A percentile compares a stretch with the other conserved stretches of the same genome.
phyloP scores from a whole-genome alignment of 2,888 invertebrate species.

The Trimorus sp. region DNA sequence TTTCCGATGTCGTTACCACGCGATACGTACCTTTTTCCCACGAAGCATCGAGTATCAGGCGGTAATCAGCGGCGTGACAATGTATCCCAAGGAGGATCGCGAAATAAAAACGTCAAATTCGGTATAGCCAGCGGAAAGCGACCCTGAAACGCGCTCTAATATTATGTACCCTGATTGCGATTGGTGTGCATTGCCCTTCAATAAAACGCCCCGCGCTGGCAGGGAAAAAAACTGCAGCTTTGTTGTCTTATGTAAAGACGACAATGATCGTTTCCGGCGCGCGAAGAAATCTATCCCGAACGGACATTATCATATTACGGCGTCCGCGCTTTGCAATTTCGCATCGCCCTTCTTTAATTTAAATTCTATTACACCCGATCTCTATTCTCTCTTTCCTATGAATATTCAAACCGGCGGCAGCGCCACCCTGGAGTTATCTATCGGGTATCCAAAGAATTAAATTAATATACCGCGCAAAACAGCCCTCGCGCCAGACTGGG shows the following conservation, averaged over 20 bases:
- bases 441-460: slow-evolving; percentile 81
- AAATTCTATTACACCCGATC: slow-evolving; percentile 82
- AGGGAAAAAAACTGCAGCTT: background rate
- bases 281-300: slow-evolving; percentile 45
- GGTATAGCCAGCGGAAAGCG: background rate
- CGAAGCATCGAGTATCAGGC: slow-evolving; percentile 53
- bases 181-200: slow-evolving; percentile 20
- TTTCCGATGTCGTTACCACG: slow-evolving; percentile 50
- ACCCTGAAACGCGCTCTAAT: background rate
- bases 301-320: slow-evolving; percentile 55
- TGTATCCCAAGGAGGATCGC: slow-evolving; percentile 49
- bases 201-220: slow-evolving; percentile 21
- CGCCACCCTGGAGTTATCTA: slow-evolving; percentile 75
- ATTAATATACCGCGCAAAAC: slow-evolving; percentile 80
- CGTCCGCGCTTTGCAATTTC: slow-evolving; percentile 33
- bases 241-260: slow-evolving; percentile 42
- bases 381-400: slow-evolving; percentile 81
- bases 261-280: slow-evolving; percentile 36
- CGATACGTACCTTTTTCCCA: slow-evolving; percentile 44
- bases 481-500: slow-evolving; percentile 70
- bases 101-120: slow-evolving; percentile 38
- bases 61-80: slow-evolving; percentile 56
- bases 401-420: slow-evolving; percentile 79
- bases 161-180: slow-evolving; percentile 41
- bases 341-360: slow-evolving; percentile 78